Conservation (phyloP, 2,888 invertebrate species). For the Troglohyphantes excavatus region DNA sequence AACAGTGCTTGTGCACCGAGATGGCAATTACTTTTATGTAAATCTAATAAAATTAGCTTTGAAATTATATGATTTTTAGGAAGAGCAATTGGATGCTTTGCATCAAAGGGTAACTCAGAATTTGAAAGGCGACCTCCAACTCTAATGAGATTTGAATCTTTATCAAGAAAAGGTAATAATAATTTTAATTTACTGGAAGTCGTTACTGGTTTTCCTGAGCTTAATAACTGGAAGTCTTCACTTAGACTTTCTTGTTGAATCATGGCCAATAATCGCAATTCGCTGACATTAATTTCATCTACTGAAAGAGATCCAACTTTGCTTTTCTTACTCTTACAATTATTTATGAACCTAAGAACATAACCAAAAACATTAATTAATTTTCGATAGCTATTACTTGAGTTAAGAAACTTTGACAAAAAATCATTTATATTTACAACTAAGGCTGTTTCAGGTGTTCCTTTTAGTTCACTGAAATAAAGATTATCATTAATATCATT, state of each 20-base stretch:
- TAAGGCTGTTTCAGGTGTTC: too few species aligned
- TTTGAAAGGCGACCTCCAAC: conserved; percentile 11
- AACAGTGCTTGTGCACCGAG: not conserved
- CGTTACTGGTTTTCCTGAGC: not conserved
- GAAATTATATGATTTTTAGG: not conserved
- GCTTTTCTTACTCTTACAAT: not conserved
- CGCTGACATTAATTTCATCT: not conserved
- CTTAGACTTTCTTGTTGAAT: not conserved
- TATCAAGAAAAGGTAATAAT: conserved; percentile 15
- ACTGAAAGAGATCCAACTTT: not conserved
- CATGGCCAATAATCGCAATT: not conserved
- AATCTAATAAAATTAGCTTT: not conserved
- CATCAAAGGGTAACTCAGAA: not conserved
- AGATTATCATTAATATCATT: too few species aligned
- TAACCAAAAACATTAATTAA: not conserved
- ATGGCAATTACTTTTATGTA: too few species aligned
- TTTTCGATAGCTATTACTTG: not conserved
- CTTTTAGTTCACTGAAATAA: too few species aligned
- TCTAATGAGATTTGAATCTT: not conserved
- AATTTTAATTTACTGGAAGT: not conserved
- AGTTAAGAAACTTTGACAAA: not conserved
- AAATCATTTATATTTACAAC: too few species aligned
- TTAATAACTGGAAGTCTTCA: not conserved
- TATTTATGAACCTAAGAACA: not conserved
- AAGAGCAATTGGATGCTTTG: conserved; percentile 14